These are phyloP conservation scores for Herpetotheres cachinnans DNA, from an alignment of 2,113 vertebrate species.

Conservation along the genomic window DNA sequence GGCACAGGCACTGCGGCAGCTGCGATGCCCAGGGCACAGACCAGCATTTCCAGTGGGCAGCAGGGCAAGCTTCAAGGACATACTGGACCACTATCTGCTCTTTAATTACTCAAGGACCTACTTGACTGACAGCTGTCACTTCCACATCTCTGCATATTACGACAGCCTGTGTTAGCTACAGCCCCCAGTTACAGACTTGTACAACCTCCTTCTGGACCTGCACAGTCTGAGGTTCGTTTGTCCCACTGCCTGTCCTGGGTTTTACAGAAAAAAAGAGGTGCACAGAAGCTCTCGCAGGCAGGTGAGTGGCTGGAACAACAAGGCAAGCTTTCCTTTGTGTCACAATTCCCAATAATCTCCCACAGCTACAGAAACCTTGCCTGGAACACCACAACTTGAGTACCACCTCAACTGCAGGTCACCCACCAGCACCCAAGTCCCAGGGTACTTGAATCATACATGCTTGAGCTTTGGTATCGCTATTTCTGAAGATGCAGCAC, in stretches of 20 bases:
- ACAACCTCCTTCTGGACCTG: neutral
- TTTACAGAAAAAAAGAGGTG: neutral
- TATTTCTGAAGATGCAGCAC: neutral
- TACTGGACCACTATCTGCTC: neutral
- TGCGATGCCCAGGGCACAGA: neutral
- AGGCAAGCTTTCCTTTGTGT: neutral
- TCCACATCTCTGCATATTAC: neutral
- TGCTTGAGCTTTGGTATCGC: neutral
- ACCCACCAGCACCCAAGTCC: neutral
- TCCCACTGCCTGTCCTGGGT: neutral
- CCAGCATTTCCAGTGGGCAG: neutral
- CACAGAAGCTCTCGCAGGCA: neutral
- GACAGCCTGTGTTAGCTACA: accelerated
- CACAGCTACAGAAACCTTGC: neutral
- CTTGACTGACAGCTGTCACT: neutral
- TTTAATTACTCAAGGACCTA: neutral
- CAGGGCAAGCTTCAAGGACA: neutral
- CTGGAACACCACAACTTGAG: neutral
- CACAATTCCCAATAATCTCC: neutral
- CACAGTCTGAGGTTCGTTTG: accelerated
- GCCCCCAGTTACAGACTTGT: no score
- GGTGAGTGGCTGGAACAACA: neutral
- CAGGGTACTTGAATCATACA: accelerated
- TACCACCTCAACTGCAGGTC: neutral
- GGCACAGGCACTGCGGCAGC: neutral